Percentiles rank a stretch among this genome's conserved stretches.
phyloP scores from a whole-genome alignment of 2,797 vertebrate genomes.

The Takifugu rubripes region DNA sequence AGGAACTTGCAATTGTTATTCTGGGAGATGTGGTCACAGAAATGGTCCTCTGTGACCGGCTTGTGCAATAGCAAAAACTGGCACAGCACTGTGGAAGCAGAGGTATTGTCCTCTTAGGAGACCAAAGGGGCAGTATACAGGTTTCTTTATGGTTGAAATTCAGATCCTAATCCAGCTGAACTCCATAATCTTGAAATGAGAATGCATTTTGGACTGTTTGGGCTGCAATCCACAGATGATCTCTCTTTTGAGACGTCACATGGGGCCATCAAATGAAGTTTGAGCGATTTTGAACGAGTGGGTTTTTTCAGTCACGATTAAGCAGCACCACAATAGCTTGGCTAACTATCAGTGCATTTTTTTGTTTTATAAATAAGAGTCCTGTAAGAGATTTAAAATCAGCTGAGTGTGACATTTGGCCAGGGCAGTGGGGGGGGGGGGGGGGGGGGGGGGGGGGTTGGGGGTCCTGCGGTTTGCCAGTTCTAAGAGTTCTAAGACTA shows the following conservation, averaged over 20 bases:
- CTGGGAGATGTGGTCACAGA: conserved; percentile 40
- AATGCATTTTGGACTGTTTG: conserved; percentile 12
- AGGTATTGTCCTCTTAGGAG: conserved; percentile 10
- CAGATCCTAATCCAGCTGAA: conserved; percentile 1
- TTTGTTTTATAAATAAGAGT: conserved; percentile 42
- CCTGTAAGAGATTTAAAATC: conserved; percentile 22
- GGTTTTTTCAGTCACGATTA: conserved; percentile 39
- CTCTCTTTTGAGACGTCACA: conserved; percentile 13
- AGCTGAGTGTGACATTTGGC: conserved; percentile 63
- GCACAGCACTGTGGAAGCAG: conserved; percentile 34
- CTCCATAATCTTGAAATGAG: conserved; percentile 13
- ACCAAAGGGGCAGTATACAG: conserved; percentile 11
- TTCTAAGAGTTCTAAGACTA: conserved; percentile 47
- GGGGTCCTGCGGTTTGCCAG: conserved; percentile 51
- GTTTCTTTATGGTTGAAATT: conserved; percentile 16
- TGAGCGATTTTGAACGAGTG: conserved; percentile 41
- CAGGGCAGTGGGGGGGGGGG: background rate
- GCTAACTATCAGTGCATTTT: conserved; percentile 34
- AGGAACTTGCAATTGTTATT: conserved; percentile 35
- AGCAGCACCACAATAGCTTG: conserved; percentile 40
- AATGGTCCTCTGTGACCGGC: conserved; percentile 27
- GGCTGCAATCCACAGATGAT: conserved; percentile 3
- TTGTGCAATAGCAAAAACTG: conserved; percentile 30
- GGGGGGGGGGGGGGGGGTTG: background rate
- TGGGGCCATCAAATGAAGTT: conserved; percentile 9